A percentile compares a stretch with the other conserved stretches of the same genome.
Conservation (phyloP, 2,113 vertebrate species). For the Gavia stellata region DNA sequence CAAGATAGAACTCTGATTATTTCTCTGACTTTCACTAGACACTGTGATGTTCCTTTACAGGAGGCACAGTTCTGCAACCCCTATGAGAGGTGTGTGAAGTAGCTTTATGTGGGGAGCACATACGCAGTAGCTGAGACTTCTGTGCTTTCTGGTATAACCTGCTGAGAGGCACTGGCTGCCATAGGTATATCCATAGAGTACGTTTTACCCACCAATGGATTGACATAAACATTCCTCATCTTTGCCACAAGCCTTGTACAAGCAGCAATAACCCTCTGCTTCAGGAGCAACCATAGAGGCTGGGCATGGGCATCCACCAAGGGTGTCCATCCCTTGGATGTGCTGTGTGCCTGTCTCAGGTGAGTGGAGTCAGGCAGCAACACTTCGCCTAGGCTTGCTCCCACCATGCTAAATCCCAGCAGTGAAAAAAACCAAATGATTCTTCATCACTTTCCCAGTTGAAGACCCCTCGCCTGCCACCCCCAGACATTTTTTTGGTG, state of each 20-base stretch:
- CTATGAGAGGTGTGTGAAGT: background rate
- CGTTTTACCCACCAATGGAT: background rate
- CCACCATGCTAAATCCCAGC: background rate
- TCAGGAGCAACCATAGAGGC: background rate
- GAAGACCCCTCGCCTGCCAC: background rate
- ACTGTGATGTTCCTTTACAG: background rate
- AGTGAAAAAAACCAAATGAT: background rate
- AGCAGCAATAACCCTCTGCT: background rate
- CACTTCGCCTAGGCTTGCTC: background rate
- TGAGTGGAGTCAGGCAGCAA: background rate
- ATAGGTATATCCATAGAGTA: fast-evolving
- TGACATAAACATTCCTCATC: background rate
- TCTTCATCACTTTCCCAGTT: background rate
- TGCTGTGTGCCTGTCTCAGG: fast-evolving
- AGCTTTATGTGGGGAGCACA: background rate
- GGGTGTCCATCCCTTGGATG: background rate
- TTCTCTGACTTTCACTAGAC: background rate
- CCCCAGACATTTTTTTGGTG: background rate
- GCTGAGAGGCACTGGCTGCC: background rate
- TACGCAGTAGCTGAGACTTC: background rate
- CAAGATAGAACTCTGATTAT: background rate
- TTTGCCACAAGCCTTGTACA: background rate
- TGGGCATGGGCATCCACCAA: background rate
- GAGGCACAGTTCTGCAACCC: background rate
- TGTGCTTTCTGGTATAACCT: background rate